Conservation (phyloP, 2,113 vertebrate species). For the Dolichallabes microphthalmus region DNA sequence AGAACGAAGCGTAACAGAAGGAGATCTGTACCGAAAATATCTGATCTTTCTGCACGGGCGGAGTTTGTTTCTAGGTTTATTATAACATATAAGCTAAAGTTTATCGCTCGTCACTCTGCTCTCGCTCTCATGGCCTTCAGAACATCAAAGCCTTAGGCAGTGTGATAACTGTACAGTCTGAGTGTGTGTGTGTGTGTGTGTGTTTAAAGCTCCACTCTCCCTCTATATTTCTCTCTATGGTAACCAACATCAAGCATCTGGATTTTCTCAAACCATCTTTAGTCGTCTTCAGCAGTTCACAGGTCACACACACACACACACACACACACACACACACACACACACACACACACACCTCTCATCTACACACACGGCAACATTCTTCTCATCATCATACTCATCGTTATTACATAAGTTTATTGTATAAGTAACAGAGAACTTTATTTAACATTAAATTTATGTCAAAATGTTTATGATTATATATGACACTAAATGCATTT, state of each 20-base stretch:
- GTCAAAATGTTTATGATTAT: not conserved
- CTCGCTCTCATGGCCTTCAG: constrained; percentile 46
- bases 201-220: constrained; percentile 54
- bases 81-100: not conserved
- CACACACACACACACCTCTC: no score
- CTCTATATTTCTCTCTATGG: constrained; percentile 39
- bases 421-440: not conserved
- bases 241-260: constrained; percentile 57
- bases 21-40: not conserved
- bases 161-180: constrained; percentile 55
- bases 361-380: not conserved
- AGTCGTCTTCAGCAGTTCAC: constrained; percentile 55
- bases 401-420: no score
- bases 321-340: no score
- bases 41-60: not conserved
- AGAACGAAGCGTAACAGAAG: not conserved
- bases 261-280: constrained; percentile 61
- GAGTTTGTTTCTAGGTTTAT: not conserved
- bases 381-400: not conserved
- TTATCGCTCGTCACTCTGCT: constrained; percentile 48
- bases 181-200: constrained; percentile 49
- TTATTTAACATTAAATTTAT: not conserved
- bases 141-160: constrained; percentile 69
- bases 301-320: constrained; percentile 40
- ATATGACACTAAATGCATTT: not conserved